Evolutionary conservation across 1,140 invertebrate species (phyloP).

Genomic region (Glomeris maerens): DNA sequence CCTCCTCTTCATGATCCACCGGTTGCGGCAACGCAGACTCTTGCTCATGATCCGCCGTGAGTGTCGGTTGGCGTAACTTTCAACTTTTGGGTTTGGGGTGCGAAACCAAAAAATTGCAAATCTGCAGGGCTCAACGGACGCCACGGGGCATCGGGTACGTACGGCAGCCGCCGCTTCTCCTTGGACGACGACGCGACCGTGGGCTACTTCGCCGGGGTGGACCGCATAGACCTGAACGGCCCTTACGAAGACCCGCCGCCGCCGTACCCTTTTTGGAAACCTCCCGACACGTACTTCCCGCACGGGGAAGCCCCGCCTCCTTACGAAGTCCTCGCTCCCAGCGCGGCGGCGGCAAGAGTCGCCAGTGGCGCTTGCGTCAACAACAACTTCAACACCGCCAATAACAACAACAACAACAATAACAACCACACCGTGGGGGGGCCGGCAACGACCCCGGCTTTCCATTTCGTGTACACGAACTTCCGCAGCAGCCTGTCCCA

Average conservation of each 20-base stretch:
- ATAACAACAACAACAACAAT: background rate
- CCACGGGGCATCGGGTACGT: background rate
- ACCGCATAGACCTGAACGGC: constrained; percentile 20
- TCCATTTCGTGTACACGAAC: background rate
- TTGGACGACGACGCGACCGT: constrained; percentile 16
- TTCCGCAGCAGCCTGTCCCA: background rate
- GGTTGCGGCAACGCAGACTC: constrained; percentile 29
- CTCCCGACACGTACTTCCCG: constrained; percentile 20
- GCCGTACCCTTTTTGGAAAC: constrained; percentile 24
- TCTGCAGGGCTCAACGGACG: constrained; percentile 5
- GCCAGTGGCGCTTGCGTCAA: background rate
- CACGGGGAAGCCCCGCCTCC: constrained; percentile 23
- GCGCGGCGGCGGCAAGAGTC: background rate
- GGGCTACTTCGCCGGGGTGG: constrained; percentile 18
- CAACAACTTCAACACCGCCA: background rate
- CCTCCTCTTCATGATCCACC: constrained; percentile 33
- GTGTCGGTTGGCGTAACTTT: constrained; percentile 1
- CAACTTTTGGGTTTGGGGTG: background rate
- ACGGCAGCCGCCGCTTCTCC: background rate
- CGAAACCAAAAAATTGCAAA: background rate
- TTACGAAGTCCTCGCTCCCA: constrained; percentile 17
- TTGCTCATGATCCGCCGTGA: constrained; percentile 22
- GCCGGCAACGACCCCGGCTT: background rate
- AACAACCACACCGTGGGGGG: background rate
- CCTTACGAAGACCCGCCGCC: constrained; percentile 22